Percentiles rank a stretch among this genome's conserved stretches.
phyloP scores from a whole-genome alignment of 2,888 invertebrate genomes.

The Eledone cirrhosa region DNA sequence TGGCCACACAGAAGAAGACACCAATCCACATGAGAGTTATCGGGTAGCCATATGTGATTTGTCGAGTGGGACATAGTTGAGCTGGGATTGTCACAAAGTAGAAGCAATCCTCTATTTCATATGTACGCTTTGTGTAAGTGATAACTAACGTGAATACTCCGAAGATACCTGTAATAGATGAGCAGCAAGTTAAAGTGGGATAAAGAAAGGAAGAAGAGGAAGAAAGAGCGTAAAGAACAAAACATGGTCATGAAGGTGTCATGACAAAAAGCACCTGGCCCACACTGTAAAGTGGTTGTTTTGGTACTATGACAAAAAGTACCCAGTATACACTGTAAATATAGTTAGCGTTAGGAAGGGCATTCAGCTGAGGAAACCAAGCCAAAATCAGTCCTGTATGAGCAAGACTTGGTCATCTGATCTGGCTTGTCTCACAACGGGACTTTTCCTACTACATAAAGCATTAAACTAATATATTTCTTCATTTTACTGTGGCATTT shows the following conservation, averaged over 20 bases:
- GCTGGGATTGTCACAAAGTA: constrained; percentile 70
- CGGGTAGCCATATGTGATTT: constrained; percentile 60
- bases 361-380: no score
- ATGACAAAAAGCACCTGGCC: no score
- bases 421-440: not conserved
- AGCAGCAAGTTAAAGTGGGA: not conserved
- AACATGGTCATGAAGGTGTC: not conserved
- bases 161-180: constrained; percentile 78
- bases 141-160: constrained; percentile 90
- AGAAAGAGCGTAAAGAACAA: not conserved
- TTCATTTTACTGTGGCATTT: no score
- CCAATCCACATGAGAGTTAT: constrained; percentile 76
- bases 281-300: no score
- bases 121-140: constrained; percentile 84
- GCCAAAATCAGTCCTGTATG: no score
- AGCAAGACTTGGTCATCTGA: no score
- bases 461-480: not conserved
- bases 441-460: not conserved
- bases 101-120: constrained; percentile 54
- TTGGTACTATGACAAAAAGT: no score
- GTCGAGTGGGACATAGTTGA: constrained; percentile 64
- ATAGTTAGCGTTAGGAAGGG: no score
- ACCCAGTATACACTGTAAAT: no score
- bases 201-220: not conserved
- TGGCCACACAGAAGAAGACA: constrained; percentile 82